phyloP scores from a whole-genome alignment of 2,888 invertebrate species.

The Sipha maydis region DNA sequence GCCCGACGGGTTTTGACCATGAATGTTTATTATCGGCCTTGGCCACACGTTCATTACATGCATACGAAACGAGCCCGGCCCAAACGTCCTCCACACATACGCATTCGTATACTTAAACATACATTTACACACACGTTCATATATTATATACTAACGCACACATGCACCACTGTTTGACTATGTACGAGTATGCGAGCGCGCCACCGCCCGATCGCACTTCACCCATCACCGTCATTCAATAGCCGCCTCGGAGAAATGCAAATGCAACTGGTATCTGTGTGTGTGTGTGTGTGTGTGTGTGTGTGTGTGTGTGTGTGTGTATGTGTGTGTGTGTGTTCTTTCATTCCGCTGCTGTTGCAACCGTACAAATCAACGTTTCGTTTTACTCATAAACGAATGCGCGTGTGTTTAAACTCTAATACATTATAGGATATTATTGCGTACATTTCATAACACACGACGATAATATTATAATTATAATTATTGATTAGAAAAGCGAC shows the following conservation, averaged over 20 bases:
- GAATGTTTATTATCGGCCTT: slow-evolving; percentile 53
- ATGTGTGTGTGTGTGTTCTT: background rate
- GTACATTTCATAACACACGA: background rate
- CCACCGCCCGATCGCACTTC: background rate
- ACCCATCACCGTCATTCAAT: background rate
- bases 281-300: background rate
- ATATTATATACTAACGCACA: too few relatives aligned
- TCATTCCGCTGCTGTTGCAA: background rate
- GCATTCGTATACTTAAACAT: background rate
- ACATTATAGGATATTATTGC: too few relatives aligned
- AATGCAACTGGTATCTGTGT: slow-evolving; percentile 48
- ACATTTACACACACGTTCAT: background rate
- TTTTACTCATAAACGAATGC: too few relatives aligned
- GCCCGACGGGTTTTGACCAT: slow-evolving; percentile 53
- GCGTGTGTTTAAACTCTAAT: too few relatives aligned
- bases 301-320: background rate
- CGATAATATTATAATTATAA: background rate
- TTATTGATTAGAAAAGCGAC: too few relatives aligned
- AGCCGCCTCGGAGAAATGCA: slow-evolving; percentile 48
- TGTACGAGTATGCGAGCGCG: background rate
- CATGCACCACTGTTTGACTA: too few relatives aligned
- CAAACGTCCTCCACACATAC: slow-evolving; percentile 18
- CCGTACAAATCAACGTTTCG: too few relatives aligned
- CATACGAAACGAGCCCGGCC: slow-evolving; percentile 58
- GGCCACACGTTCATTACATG: slow-evolving; percentile 45